Evolutionary conservation across 2,888 invertebrate species (phyloP), one percentile per base, ranked within the genome.

Genomic region (Parthenolecanium corni): DNA sequence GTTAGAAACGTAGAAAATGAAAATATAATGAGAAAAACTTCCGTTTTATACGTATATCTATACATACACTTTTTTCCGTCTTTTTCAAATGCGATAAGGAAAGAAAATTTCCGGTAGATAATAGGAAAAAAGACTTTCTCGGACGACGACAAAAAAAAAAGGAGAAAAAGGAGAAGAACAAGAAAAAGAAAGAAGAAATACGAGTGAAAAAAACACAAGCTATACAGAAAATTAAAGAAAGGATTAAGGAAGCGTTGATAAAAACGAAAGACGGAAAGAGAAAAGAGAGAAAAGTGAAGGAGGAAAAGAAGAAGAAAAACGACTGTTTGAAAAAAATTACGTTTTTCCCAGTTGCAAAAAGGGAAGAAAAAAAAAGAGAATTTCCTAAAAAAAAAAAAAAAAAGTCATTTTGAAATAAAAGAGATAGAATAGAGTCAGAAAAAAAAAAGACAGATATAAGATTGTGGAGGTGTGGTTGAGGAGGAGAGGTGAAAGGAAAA

Each of bases 341-440:
- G 58, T 64, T 64, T 61, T 52, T 49, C 53, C 61, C 64, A 58
- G 57, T 64, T 54, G 61, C 64, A 31, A 57, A n/a, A 31, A 24
- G 49, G 63, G 36, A 65, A 63, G 56, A 65, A 65, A 65, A 52
- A 61, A 61, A 61, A 58, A 51, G 53, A 53, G 56, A 44, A n/a
- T n/a, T n/a, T n/a, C n/a, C n/a, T n/a, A n/a, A n/a, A n/a, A n/a
- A 63, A 56, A 47, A 53, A 54, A 25, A 49, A 56, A 49, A 64
- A 64, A 57, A 53, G 53, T 58, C 57, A 57, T 47, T 64, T 63
- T 42, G 52, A 54, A 57, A 57, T 57, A 58, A 64, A 58, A 65
- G 62, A 58, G 51, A 62, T 56, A 53, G 49, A 38, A 40, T 56
- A 65, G 65, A 63, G 56, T 64, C 63, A 65, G 65, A 66, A 63